These are phyloP conservation scores for Enteromius unitaeniatus DNA, from an alignment of 2,797 vertebrate species.

Conservation along the genomic window DNA sequence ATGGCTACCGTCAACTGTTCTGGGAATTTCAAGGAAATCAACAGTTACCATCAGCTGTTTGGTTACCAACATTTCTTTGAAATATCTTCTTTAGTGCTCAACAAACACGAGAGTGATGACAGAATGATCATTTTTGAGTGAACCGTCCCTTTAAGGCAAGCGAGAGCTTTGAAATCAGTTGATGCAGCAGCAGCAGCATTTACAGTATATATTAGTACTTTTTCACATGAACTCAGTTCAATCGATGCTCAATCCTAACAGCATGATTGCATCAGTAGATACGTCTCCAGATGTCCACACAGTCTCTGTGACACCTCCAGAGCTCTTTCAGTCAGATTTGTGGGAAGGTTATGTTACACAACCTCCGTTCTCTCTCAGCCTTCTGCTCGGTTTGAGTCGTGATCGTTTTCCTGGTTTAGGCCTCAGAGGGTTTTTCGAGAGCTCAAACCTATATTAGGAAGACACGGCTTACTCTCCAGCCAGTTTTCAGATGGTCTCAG, in stretches of 20 bases:
- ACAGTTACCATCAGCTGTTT: neutral
- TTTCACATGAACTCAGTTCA: neutral
- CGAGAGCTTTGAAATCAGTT: neutral
- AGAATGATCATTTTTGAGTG: neutral
- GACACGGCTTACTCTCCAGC: neutral
- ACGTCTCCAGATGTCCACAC: constrained; percentile 12
- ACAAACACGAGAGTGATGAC: neutral
- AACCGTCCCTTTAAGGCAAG: neutral
- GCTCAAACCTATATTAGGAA: neutral
- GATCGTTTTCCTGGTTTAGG: neutral
- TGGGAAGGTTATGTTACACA: neutral
- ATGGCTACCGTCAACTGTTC: neutral
- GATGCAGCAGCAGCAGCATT: constrained; percentile 23
- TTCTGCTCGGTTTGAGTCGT: neutral
- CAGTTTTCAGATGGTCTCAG: constrained; percentile 69
- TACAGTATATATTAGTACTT: constrained; percentile 21
- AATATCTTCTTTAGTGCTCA: neutral
- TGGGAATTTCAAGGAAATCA: neutral
- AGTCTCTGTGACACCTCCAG: neutral
- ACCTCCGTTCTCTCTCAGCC: neutral
- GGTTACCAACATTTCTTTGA: neutral
- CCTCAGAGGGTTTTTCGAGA: neutral
- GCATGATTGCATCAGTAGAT: constrained; percentile 23
- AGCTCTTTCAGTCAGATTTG: neutral
- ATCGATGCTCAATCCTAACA: neutral